phyloP scores from a whole-genome alignment of 2,113 vertebrate species.

The Murina feae region DNA sequence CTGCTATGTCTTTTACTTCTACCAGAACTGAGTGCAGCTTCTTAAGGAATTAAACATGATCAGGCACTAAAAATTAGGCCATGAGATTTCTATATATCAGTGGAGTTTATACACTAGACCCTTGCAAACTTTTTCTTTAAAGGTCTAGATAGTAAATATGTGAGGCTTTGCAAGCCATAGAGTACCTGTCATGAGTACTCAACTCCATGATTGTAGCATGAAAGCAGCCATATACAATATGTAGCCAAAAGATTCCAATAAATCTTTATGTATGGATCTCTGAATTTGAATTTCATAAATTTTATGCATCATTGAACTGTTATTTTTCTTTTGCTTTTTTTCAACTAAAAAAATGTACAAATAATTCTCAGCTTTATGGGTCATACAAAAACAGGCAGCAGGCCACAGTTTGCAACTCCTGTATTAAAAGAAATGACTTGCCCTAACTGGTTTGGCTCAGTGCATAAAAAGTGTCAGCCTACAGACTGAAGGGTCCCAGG shows the following conservation, averaged over 20 bases:
- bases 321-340: background rate
- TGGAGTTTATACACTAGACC: background rate
- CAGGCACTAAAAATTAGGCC: background rate
- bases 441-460: too few relatives aligned
- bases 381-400: background rate
- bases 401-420: background rate
- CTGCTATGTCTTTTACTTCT: background rate
- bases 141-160: background rate
- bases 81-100: background rate
- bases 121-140: constrained; percentile 15
- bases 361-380: background rate
- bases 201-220: background rate
- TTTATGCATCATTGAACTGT: background rate
- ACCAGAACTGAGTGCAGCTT: background rate
- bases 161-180: background rate
- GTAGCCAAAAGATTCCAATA: constrained; percentile 27
- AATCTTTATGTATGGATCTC: background rate
- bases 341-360: background rate
- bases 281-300: constrained; percentile 17
- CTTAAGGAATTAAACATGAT: constrained; percentile 19
- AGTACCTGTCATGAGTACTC: background rate
- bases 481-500: too few relatives aligned
- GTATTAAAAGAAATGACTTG: constrained; percentile 2
- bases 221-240: background rate
- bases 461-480: too few relatives aligned